Base-by-base conservation (phyloP, 2,797 vertebrate species). In the Lagothrix lagotricha region DNA sequence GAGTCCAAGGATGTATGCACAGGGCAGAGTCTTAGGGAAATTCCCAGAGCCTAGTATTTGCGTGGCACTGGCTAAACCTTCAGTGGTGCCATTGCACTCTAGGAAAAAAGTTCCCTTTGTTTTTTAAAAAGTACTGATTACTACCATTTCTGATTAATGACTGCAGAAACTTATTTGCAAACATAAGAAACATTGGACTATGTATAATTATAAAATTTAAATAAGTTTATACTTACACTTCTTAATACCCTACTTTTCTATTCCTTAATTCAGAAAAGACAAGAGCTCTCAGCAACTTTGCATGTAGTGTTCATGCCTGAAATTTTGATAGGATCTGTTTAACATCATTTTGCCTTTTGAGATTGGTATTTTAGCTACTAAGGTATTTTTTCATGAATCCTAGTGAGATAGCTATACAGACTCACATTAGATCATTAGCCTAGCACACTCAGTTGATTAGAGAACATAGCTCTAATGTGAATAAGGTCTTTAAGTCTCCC, bases 11-110 rank as follows among this genome's bases (percentile, higher is more conserved):
- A 12, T 86, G 9, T 44, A 64, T 54, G 64, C 24, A 50, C 3
- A 67, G 4, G 22, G 9, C 33, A 57, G 50, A 88, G 82, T 85
- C 15, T 87, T 92, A 96, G 77, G 87, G 95, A 88, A 93, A 44
- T 94, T 81, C 91, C 88, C n/a, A 96, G n/a, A 86, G 19, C 1
- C 46, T 54, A 95, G 76, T 26, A 61, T 89, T 44, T 97, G 11
- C 54, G 33, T 1, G n/a, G 5, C 2, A 24, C 4, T 28, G 7
- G 41, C 36, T 33, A 46, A 81, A 30, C 17, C n/a, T 79, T 77
- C 39, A 30, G 14, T 8, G 44, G 3, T 9, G 3, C 22, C n/a
- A 76, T 14, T 22, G 5, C 20, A 54, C 39, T 88, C 28, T 30
- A 15, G 30, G 41, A 46, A 90, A 95, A 36, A 26, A 12, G 0